Evolutionary conservation across 2,888 invertebrate genomes (phyloP), one percentile per base, ranked within the genome.

Genomic region (Ypsolopha scabrella): DNA sequence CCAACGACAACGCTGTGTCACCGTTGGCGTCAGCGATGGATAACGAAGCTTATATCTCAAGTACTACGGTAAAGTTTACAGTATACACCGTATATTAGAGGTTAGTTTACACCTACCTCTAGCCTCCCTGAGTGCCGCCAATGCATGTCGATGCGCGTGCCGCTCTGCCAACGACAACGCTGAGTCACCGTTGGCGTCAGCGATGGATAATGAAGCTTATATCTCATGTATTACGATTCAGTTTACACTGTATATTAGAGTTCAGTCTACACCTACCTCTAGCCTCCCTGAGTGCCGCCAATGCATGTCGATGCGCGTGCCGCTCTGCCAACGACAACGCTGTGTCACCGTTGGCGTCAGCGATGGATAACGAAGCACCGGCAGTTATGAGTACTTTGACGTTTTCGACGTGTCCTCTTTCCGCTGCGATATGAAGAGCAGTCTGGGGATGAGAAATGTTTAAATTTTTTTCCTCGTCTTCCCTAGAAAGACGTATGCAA

Each of bases 351-450:
- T 88, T 88, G 4, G 87, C 88, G 72, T 95, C 82, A 1, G 55
- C 72, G 0, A 89, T 73, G 53, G 83, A 68, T 53, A 92, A 75
- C 62, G 91, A 88, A 0, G 93, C 94, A 48, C 92, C 91, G 57
- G 91, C 88, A 55, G 88, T 80, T 51, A 95, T 73, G 37, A 96
- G 81, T 34, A 89, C 78, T 36, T 83, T 78, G 1, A 94, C 88
- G 67, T 94, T 95, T 54, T 88, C 89, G 38, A 87, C 80, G 70
- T 94, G 92, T 0, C 95, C 95, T 64, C 93, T 91, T 67, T 94
- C 94, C 0, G 94, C 91, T 51, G 93, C 92, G 36, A 94, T 87
- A 79, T 96, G 96, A 10, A 96, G 82, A 1, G 95, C 91, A 9
- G 94, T 94, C 90, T 95, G 80, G 14, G 54, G 54, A 51, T 41